Base-by-base conservation (phyloP, 2,113 vertebrate genomes). In the Oncorhynchus tshawytscha region DNA sequence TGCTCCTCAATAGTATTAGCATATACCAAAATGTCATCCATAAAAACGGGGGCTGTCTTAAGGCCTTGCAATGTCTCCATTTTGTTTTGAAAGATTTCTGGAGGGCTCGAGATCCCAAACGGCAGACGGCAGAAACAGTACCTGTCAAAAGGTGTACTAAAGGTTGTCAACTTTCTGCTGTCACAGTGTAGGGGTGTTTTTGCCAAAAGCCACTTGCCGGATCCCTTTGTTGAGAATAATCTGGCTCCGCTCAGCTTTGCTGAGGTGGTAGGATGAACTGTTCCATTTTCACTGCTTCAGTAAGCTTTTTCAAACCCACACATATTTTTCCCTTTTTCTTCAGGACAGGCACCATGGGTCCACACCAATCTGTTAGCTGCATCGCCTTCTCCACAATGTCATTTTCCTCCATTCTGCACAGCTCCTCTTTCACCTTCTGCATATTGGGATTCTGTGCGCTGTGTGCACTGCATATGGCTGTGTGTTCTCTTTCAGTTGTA, bases 161-260 rank as follows among this genome's bases (percentile, higher is more conserved):
- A 89, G 81, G 82, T 84, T 79, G 87, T 88, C 80, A 91, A 85
- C 89, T 91, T 84, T 65, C 87, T 74, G 78, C 90, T 91, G 85
- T 89, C 79, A 74, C 70, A 73, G 69, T 87, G 80, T 76, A 85
- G 78, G 74, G 82, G 48, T 62, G 88, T 90, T 76, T 90, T 76
- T 91, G 89, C 89, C 85, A 91, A 76, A 89, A 91, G 15, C 62
- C 77, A 73, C 86, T 91, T 87, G 82, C 68, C 73, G 85, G 85
- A 81, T 82, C 39, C 82, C 73, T 70, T 80, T 77, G 77, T 72
- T 57, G 81, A 69, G 57, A 85, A 85, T 67, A 81, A 39, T 84
- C 71, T 87, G 76, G 82, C 77, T 77, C 84, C 29, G 34, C 78
- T 77, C 81, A 85, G 86, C 29, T 60, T 83, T 91, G 78, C 77